These are phyloP conservation scores for Neolamprologus ventralis DNA, from an alignment of 2,113 vertebrate genomes.

Conservation along the genomic window DNA sequence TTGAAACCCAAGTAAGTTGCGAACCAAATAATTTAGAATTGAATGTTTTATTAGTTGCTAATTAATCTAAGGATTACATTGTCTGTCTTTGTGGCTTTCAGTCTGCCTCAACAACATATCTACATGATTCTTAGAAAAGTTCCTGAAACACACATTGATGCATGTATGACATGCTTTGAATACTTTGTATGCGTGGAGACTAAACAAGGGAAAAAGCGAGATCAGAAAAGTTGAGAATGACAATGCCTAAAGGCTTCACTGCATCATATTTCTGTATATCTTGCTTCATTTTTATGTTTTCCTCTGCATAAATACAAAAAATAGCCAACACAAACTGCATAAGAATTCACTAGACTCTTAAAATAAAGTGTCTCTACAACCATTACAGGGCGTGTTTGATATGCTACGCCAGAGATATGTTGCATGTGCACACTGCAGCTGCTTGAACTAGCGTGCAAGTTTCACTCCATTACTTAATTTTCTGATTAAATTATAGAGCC, in stretches of 20 bases:
- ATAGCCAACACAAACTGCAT: background rate
- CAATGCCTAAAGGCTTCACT: background rate
- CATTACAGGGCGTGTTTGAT: background rate
- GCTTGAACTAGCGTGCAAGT: background rate
- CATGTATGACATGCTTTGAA: background rate
- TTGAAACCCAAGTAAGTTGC: background rate
- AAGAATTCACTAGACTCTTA: background rate
- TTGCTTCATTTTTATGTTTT: background rate
- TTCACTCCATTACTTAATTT: background rate
- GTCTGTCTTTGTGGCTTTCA: background rate
- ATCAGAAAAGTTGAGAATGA: background rate
- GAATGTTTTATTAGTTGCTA: background rate
- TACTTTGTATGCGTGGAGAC: background rate
- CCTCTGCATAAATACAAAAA: background rate
- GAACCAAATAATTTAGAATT: background rate
- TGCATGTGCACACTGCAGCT: background rate
- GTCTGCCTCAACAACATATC: background rate
- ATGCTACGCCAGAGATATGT: background rate
- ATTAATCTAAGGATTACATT: background rate
- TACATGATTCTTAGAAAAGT: background rate
- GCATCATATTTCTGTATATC: background rate
- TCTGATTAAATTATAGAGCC: background rate
- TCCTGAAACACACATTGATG: background rate
- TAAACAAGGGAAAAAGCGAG: background rate
- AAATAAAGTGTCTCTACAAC: background rate